A percentile compares a stretch with the other conserved stretches of the same genome.
phyloP scores from a whole-genome alignment of 2,113 vertebrate species.

The Cranoglanis bouderius region DNA sequence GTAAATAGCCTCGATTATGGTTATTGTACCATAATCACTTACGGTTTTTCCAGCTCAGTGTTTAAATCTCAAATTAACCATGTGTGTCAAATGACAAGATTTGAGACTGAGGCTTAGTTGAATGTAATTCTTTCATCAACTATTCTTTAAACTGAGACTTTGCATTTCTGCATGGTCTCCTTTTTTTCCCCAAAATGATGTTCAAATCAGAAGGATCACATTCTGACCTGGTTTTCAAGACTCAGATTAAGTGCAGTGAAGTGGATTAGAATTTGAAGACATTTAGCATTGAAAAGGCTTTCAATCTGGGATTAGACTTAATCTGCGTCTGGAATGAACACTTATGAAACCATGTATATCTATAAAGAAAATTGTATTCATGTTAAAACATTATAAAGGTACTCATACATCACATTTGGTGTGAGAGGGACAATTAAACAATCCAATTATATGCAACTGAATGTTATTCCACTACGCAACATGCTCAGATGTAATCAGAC shows the following conservation, averaged over 20 bases:
- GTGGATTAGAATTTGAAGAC: neutral
- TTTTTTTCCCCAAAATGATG: neutral
- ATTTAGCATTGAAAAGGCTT: neutral
- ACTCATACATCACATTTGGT: constrained; percentile 11
- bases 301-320: constrained; percentile 15
- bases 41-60: constrained; percentile 26
- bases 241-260: neutral
- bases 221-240: neutral
- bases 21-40: neutral
- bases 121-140: constrained; percentile 61
- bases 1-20: neutral
- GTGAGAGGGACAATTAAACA: neutral
- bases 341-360: neutral
- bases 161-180: neutral
- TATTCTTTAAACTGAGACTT: constrained; percentile 11
- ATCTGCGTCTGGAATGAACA: constrained; percentile 9
- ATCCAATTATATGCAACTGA: constrained; percentile 39
- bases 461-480: constrained; percentile 29
- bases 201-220: neutral
- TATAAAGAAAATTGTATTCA: neutral
- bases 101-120: constrained; percentile 52
- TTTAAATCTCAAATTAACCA: constrained; percentile 25
- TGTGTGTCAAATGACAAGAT: neutral
- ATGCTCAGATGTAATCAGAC: constrained; percentile 13
- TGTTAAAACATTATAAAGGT: constrained; percentile 10